Base-by-base conservation (phyloP, 2,113 vertebrate genomes). In the Fukomys damarensis region DNA sequence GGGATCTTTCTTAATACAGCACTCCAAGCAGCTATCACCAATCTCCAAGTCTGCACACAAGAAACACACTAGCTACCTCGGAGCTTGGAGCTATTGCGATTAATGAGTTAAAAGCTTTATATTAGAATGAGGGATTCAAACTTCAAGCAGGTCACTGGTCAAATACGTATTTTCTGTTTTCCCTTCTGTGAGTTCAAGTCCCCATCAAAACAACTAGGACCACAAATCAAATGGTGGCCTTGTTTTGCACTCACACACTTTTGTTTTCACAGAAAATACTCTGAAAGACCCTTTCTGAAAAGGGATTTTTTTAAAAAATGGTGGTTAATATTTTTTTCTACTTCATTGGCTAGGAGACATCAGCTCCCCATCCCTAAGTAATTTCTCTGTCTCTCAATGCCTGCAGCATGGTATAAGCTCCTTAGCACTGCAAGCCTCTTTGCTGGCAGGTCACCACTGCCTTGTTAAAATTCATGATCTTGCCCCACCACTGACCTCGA, bases 261-360 rank as follows among this genome's bases (percentile, higher is more conserved):
- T 38, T 74, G 17, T 84, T 63, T 54, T 93, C 65, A 92, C 46
- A 95, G 93, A 91, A 96, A 90, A 90, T 30, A 68, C 59, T 66
- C 59, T 12, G 43, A 66, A 85, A 88, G 52, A 86, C 1, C 1
- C 26, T 91, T 85, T 79, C 41, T 82, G 61, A 77, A 58, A 46
- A 46, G 9, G 10, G 6, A 43, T 26, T 72, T 92, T 86, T 43
- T 16, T 30, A 14, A 38, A 14, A 38, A 80, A 22, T 3, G 30
- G n/a, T 68, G 32, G 68, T 14, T 63, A 72, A 66, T 82, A 43
- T 30, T 91, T 92, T 92, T 86, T 79, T 66, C 93, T 76, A 12
- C 22, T 24, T 59, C 43, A 38, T 49, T 72, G 81, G 41, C 43
- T 16, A 90, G 26, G 52, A 91, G 14, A 26, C 54, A n/a, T 46